phyloP scores from a whole-genome alignment of 2,888 invertebrate genomes.

The Drosophila putrida region DNA sequence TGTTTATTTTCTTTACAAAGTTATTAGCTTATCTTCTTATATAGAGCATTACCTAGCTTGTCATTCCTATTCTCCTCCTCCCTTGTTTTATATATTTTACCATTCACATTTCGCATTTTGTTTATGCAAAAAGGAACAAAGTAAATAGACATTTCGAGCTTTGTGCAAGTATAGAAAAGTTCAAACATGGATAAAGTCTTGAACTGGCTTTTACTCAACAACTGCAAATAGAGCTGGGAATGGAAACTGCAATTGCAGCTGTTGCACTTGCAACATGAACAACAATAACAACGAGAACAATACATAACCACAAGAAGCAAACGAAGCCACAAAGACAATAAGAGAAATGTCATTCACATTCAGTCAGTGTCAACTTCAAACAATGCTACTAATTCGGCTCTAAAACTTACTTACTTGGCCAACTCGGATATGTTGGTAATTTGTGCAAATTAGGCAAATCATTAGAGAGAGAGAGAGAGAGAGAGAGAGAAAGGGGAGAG shows the following conservation, averaged over 20 bases:
- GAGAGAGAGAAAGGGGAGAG: constrained; percentile 21
- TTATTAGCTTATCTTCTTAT: constrained; percentile 11
- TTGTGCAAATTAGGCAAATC: constrained; percentile 66
- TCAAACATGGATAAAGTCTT: constrained; percentile 9
- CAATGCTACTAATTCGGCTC: constrained; percentile 66
- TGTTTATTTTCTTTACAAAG: constrained; percentile 6
- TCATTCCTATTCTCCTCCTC: background rate
- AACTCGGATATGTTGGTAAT: constrained; percentile 56
- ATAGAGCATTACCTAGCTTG: background rate
- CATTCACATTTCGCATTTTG: constrained; percentile 37
- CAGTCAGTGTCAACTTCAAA: constrained; percentile 48
- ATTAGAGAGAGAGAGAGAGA: constrained; percentile 42
- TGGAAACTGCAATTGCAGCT: constrained; percentile 34
- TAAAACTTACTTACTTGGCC: constrained; percentile 23
- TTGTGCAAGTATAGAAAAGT: constrained; percentile 25
- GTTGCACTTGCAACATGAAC: constrained; percentile 38
- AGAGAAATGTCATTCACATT: constrained; percentile 22
- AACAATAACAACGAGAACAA: background rate
- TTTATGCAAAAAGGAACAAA: constrained; percentile 30
- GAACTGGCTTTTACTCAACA: constrained; percentile 11
- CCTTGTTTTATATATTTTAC: constrained; percentile 1
- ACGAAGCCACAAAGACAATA: constrained; percentile 3
- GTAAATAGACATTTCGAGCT: constrained; percentile 31
- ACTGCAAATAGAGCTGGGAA: constrained; percentile 20
- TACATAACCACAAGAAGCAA: constrained; percentile 7